These are phyloP conservation scores for Chloromyia formosa DNA, from an alignment of 2,888 invertebrate genomes.

Conservation along the genomic window DNA sequence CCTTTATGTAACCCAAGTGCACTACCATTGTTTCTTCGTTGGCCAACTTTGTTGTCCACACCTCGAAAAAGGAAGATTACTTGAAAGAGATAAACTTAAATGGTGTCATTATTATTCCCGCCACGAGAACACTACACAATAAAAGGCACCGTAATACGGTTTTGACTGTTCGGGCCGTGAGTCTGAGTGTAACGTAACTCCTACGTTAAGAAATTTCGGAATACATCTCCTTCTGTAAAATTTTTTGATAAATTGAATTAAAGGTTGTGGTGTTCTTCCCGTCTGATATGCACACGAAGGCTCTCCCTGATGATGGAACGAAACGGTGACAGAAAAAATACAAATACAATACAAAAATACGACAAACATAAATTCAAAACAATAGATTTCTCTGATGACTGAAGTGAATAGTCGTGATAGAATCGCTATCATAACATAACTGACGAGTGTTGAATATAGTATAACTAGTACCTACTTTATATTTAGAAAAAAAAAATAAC, in stretches of 20 bases:
- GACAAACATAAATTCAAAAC: too few species aligned
- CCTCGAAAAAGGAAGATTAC: conserved; percentile 34
- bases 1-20: background rate
- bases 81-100: conserved; percentile 45
- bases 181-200: background rate
- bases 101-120: conserved; percentile 43
- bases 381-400: too few species aligned
- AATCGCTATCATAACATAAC: too few species aligned
- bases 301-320: background rate
- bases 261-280: background rate
- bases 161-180: background rate
- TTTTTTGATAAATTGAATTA: conserved; percentile 36
- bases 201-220: conserved; percentile 34
- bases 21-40: background rate
- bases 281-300: background rate
- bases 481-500: too few species aligned
- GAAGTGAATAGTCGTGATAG: too few species aligned
- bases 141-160: conserved; percentile 21
- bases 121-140: conserved; percentile 37
- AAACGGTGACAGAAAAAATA: background rate
- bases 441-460: too few species aligned
- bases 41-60: conserved; percentile 1
- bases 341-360: too few species aligned
- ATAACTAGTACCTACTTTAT: too few species aligned
- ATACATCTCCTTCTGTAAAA: background rate